Percentiles rank a stretch among this genome's conserved stretches.
phyloP scores from a whole-genome alignment of 2,113 vertebrate species.

The Oreochromis niloticus region DNA sequence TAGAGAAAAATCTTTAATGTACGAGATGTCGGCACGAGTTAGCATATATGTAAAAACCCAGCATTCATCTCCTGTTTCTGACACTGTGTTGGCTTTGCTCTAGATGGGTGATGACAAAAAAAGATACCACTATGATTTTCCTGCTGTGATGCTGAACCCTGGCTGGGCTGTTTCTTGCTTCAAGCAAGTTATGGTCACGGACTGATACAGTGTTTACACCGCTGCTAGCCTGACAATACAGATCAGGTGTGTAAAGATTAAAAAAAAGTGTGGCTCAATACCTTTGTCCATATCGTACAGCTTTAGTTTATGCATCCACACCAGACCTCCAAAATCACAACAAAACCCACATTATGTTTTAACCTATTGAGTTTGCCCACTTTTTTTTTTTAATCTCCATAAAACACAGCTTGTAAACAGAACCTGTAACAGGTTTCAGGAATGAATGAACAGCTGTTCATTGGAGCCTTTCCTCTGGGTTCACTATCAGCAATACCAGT shows the following conservation, averaged over 20 bases:
- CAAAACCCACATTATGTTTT: background rate
- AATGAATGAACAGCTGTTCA: background rate
- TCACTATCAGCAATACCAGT: background rate
- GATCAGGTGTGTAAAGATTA: background rate
- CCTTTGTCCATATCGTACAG: background rate
- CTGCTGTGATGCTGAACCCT: background rate
- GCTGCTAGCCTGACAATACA: background rate
- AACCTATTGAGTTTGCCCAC: background rate
- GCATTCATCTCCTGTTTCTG: background rate
- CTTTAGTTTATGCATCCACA: background rate
- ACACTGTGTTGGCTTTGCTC: background rate
- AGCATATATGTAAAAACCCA: background rate
- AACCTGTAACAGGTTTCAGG: background rate
- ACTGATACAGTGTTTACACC: background rate
- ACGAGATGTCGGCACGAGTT: fast-evolving
- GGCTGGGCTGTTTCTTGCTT: background rate
- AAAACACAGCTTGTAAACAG: background rate
- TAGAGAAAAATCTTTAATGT: background rate
- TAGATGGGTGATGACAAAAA: background rate
- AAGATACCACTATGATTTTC: fast-evolving
- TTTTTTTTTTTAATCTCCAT: background rate
- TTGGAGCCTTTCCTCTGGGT: fast-evolving
- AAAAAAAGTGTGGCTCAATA: background rate
- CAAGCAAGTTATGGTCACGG: background rate
- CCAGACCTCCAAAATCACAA: background rate